phyloP scores from a whole-genome alignment of 2,797 vertebrate genomes.

The Chelmon rostratus region DNA sequence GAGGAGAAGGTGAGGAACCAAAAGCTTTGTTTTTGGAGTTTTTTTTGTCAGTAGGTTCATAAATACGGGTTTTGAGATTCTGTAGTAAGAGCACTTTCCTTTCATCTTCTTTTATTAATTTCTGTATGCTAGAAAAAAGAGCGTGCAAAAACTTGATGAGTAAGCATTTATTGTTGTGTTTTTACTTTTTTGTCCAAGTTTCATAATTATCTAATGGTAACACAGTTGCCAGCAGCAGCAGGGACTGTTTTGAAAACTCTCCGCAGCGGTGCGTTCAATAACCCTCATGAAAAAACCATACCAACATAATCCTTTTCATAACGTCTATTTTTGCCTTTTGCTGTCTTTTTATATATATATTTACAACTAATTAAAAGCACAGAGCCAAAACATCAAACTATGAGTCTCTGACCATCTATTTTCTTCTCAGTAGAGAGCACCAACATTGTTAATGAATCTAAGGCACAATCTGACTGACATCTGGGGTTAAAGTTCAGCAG shows the following conservation, averaged over 20 bases:
- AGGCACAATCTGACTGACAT: neutral
- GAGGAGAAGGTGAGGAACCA: constrained; percentile 91
- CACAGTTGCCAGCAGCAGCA: neutral
- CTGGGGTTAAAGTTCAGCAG: constrained; percentile 10
- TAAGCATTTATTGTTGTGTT: neutral
- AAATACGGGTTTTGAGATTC: neutral
- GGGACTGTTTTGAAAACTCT: neutral
- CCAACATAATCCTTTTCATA: neutral
- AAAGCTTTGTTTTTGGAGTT: neutral
- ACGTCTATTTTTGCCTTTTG: neutral
- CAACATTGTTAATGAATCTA: neutral
- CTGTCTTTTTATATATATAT: neutral
- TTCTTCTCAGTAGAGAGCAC: neutral
- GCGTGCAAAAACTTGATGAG: neutral
- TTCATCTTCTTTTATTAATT: neutral
- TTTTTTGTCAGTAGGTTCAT: neutral
- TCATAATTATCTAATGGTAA: neutral
- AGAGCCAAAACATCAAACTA: neutral
- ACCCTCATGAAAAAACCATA: neutral
- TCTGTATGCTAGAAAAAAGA: neutral
- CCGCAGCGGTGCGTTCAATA: neutral
- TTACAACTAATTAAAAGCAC: neutral
- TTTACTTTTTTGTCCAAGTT: neutral
- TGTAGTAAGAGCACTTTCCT: neutral
- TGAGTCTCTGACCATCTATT: neutral